Base-by-base conservation (phyloP, 92 coral and sea anemone genomes). In the Paramuricea clavata region DNA sequence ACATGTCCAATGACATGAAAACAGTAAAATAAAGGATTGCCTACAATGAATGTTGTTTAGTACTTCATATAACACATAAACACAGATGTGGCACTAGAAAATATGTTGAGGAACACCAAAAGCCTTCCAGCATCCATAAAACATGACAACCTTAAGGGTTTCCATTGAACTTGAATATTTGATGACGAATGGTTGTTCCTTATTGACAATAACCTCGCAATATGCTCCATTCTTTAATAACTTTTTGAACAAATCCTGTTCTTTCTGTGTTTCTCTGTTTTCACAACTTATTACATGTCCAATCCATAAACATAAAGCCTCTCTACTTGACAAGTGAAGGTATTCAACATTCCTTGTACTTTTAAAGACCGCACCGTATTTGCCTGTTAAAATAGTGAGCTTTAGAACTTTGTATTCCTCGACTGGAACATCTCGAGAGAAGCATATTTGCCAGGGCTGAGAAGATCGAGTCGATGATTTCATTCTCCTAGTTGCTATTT, bases 371-470 rank as follows among this genome's bases (percentile, higher is more conserved):
- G 31, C 13, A 19, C 80, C 80, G n/a, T 74, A 74, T 3, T 44
- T 11, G 1, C 80, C 80, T n/a, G 27, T 44, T 8, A 74, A 44
- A 41, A 41, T 2, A n/a, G 28, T 41, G 27, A 74, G 80, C 34
- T 74, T 74, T 41, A 74, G 31, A 11, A 74, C 6, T n/a, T 74
- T 57, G 34, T 12, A 74, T 41, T 35, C 54, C 35, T 74, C 80
- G 3, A 1, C 1, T 6, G 80, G 57, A 25, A 70, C n/a, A 16
- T 32, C 11, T 32, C 77, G 6, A 13, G 15, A 1, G 47, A 42
- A 31, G 12, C 12, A n/a, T 74, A 74, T 22, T 4, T 43, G 12
- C 31, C 80, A 74, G 1, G 80, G 80, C 4, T 74, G 27, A 22
- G 80, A 74, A 8, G 25, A 74, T 2, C 30, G 6, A 27, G 80